Base-by-base conservation (phyloP, 1,140 invertebrate genomes). In the Aphelenchoides besseyi region DNA sequence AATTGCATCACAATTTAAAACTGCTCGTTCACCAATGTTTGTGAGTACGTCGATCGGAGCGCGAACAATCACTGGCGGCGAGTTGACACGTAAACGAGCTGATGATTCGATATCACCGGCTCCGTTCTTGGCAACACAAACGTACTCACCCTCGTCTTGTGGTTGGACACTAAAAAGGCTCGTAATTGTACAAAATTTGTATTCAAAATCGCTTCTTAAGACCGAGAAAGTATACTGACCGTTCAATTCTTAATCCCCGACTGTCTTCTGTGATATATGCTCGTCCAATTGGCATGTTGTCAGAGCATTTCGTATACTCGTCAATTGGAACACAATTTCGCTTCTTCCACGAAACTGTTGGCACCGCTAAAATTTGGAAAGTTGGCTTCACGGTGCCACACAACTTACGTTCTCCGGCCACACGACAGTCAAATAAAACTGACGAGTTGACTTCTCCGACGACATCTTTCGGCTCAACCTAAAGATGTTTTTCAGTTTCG, bases 251-350 rank as follows among this genome's bases (percentile, higher is more conserved):
- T n/a, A 77, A 62, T 18, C 75, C 75, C 54, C 73, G 54, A 35
- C 78, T 79, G 55, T 77, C 78, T n/a, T 59, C 59, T 29, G 77
- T 74, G 2, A 77, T 75, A 64, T 77, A 77, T 32, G 75, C 75
- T 28, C 75, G 28, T 53, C 75, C 75, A 53, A 77, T 62, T 2
- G 75, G 75, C 75, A 77, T 77, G 30, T 68, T 61, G 32, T 79
- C 75, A n/a, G 55, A 64, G 48, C 48, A 67, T 66, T 66, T 66
- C 36, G 32, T 12, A 1, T 37, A 33, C 30, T 66, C 63, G 1
- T 36, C 36, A 33, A 66, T 18, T 18, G 63, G 63, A 37, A 66
- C 63, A 8, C 63, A 66, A 61, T 79, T 63, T 5, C 75, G 75
- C 30, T 77, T 77, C 55, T 77, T 77, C 77, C 77, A 77, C 1